These are phyloP conservation scores for Galeopsomyia nigrocyanea DNA, from an alignment of 2,888 invertebrate genomes.

Conservation along the genomic window DNA sequence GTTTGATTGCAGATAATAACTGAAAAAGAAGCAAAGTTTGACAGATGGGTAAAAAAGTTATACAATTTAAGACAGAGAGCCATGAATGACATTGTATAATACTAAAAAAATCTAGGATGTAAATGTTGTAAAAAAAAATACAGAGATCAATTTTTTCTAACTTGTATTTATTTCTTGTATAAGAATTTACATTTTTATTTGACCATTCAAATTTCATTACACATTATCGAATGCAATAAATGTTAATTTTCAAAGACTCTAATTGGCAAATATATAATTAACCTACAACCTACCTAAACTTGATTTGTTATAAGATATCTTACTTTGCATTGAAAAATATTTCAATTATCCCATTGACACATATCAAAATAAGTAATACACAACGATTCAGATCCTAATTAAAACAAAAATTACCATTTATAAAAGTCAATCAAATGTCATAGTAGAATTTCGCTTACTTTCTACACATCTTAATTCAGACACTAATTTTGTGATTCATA, in stretches of 20 bases:
- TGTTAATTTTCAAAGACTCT: conserved; percentile 39
- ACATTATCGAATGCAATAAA: conserved; percentile 39
- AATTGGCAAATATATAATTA: conserved; percentile 40
- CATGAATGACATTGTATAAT: conserved; percentile 65
- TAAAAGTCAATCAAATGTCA: conserved; percentile 16
- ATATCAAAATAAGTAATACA: conserved; percentile 8
- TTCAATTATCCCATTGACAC: conserved; percentile 33
- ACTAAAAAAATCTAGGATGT: conserved; percentile 1
- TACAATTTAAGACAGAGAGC: conserved; percentile 77
- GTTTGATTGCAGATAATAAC: conserved; percentile 75
- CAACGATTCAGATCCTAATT: not conserved
- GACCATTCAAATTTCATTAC: conserved; percentile 42
- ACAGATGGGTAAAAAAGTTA: conserved; percentile 82
- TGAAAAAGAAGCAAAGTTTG: conserved; percentile 77
- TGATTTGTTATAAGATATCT: conserved; percentile 32
- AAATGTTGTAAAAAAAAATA: conserved; percentile 6
- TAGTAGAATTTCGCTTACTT: conserved; percentile 10
- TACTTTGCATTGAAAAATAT: conserved; percentile 37
- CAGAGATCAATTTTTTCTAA: conserved; percentile 24
- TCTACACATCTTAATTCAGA: conserved; percentile 8
- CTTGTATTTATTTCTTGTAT: conserved; percentile 46
- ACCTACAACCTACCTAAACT: conserved; percentile 34
- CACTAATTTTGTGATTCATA: not conserved
- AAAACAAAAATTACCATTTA: not conserved
- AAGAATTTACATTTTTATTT: conserved; percentile 45